phyloP scores from a whole-genome alignment of 1,140 invertebrate genomes.

The Pogonomyrmex californicus region DNA sequence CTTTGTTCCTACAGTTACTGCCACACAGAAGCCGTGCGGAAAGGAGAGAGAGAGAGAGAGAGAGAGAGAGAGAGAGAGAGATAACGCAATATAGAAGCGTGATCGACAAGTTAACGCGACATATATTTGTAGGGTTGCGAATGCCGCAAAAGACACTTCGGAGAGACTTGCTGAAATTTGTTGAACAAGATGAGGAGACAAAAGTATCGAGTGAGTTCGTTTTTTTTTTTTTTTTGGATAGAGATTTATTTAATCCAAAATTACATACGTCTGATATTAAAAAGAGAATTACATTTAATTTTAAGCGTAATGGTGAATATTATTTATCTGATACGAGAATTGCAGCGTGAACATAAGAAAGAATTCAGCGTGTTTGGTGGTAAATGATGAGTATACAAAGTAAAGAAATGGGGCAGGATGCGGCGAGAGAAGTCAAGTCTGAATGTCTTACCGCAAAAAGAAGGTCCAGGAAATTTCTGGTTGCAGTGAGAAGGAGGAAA shows the following conservation, averaged over 20 bases:
- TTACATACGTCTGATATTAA: background rate
- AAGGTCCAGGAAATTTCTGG: slow-evolving; percentile 16
- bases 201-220: background rate
- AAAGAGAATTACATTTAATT: background rate
- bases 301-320: background rate
- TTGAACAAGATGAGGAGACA: background rate
- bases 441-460: slow-evolving; percentile 41
- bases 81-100: slow-evolving; percentile 15
- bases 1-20: slow-evolving; percentile 62
- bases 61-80: slow-evolving; percentile 9
- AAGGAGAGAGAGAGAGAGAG: slow-evolving; percentile 17
- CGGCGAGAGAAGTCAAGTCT: background rate
- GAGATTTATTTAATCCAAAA: background rate
- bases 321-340: background rate
- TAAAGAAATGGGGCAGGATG: background rate
- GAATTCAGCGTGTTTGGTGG: background rate
- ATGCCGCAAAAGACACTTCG: background rate
- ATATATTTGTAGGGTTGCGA: slow-evolving; percentile 38
- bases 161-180: background rate
- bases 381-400: background rate
- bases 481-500: slow-evolving; percentile 28
- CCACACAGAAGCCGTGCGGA: background rate
- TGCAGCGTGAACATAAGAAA: background rate
- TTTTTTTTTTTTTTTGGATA: no score
- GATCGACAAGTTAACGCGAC: slow-evolving; percentile 46